Conservation (phyloP, 2,797 vertebrate species). For the Octomys mimax region DNA sequence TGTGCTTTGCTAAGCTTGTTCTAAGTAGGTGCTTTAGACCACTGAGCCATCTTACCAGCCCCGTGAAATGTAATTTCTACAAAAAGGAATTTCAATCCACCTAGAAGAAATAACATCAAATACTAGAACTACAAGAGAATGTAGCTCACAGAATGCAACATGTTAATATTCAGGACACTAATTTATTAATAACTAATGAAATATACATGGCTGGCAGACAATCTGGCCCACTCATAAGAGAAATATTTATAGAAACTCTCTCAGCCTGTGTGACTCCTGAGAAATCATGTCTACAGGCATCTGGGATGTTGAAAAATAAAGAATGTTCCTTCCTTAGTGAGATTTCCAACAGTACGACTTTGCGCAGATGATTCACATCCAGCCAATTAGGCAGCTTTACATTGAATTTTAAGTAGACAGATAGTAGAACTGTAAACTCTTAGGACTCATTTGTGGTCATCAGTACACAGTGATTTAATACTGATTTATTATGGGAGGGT, state of each 20-base stretch:
- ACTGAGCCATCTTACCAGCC: too few species aligned
- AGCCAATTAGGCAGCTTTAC: neutral
- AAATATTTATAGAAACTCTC: neutral
- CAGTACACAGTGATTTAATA: neutral
- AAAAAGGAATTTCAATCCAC: neutral
- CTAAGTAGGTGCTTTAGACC: too few species aligned
- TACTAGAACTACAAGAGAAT: neutral
- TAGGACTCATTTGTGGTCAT: neutral
- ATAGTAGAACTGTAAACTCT: neutral
- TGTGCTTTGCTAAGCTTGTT: too few species aligned
- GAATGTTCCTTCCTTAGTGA: neutral
- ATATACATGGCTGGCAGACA: neutral
- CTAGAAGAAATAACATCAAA: neutral
- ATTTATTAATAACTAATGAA: neutral
- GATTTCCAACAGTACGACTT: neutral
- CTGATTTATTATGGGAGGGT: neutral
- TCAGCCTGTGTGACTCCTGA: neutral
- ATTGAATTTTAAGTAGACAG: neutral
- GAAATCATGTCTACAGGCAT: neutral
- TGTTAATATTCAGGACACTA: neutral
- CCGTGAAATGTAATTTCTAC: neutral
- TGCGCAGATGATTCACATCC: neutral
- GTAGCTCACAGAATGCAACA: neutral
- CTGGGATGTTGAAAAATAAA: neutral
- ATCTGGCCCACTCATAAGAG: neutral